Evolutionary conservation across 2,797 vertebrate genomes (phyloP).

Genomic region (Xenentodon cancila): DNA sequence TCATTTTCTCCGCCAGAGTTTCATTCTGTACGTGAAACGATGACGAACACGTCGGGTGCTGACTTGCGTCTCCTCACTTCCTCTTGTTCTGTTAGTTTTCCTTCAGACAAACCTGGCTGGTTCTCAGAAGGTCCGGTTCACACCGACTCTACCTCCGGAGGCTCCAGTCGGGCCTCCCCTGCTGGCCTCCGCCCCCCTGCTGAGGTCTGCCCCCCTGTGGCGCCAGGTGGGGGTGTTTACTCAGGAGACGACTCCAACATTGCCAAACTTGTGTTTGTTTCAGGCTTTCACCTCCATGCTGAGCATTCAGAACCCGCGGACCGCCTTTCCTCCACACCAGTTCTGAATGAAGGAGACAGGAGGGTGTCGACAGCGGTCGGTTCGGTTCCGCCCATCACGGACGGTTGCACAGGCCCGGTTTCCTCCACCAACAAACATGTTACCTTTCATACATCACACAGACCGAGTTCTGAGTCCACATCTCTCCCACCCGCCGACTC

Average conservation of each 20-base stretch:
- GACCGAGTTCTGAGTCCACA: neutral
- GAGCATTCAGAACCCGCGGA: neutral
- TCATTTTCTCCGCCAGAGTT: neutral
- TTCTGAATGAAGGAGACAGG: neutral
- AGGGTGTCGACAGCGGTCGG: no score
- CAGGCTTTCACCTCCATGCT: neutral
- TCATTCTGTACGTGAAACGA: neutral
- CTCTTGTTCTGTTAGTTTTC: neutral
- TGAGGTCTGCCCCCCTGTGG: conserved; percentile 5
- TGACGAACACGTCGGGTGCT: no score
- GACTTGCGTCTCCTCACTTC: conserved; percentile 1
- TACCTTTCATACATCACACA: no score
- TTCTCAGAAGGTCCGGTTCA: neutral
- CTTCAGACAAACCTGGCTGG: no score
- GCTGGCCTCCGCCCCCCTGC: conserved; percentile 4
- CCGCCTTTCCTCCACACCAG: neutral
- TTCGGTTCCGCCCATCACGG: no score
- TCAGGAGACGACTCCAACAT: conserved; percentile 21
- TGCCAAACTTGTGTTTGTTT: neutral
- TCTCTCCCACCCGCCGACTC: neutral
- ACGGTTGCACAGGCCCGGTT: no score
- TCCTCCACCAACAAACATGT: no score
- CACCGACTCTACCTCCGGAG: conserved; percentile 21
- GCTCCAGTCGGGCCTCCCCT: neutral
- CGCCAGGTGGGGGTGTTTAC: neutral